These are phyloP conservation scores for Pantelozetes paolii DNA, from an alignment of 2,888 invertebrate species.

Conservation along the genomic window DNA sequence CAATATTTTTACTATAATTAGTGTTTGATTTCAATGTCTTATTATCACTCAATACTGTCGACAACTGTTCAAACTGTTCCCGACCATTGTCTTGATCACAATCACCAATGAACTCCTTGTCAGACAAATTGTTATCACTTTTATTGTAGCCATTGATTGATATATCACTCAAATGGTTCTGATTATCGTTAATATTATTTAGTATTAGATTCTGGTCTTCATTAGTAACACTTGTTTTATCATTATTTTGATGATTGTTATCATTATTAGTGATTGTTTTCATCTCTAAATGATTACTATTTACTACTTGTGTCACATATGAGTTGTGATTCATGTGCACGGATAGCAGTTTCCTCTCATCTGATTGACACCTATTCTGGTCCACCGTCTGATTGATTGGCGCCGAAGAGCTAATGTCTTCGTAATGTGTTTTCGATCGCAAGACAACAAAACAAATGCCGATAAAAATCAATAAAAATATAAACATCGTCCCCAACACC, in stretches of 20 bases:
- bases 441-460: constrained; percentile 47
- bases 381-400: background rate
- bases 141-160: background rate
- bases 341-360: constrained; percentile 14
- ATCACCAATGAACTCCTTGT: background rate
- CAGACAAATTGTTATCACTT: background rate
- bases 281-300: constrained; percentile 20
- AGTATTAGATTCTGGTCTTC: background rate
- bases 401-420: background rate
- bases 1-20: background rate
- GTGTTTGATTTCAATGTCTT: background rate
- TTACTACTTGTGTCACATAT: constrained; percentile 22
- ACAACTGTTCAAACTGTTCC: background rate
- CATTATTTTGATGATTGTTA: constrained; percentile 7
- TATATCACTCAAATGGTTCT: background rate
- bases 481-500: constrained; percentile 47
- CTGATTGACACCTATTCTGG: constrained; percentile 3
- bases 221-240: background rate
- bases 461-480: constrained; percentile 46
- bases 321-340: constrained; percentile 24
- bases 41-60: constrained; percentile 1
- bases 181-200: constrained; percentile 2
- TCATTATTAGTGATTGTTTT: background rate
- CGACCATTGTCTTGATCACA: background rate
- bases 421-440: constrained; percentile 22